Conservation (phyloP, 1,140 invertebrate species). For the Rhynchophorus ferrugineus region DNA sequence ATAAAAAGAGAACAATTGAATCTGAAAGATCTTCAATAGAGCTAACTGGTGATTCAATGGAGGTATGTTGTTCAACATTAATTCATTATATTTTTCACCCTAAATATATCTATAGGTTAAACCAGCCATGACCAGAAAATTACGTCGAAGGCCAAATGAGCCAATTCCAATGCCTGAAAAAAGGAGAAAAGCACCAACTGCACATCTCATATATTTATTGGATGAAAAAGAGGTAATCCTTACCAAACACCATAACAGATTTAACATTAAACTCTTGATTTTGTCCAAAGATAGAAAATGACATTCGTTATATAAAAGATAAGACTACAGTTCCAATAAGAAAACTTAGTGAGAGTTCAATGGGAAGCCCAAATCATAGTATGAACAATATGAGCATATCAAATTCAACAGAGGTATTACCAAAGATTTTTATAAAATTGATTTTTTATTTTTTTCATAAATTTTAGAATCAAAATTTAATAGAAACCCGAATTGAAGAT, state of each 20-base stretch:
- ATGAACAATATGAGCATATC: neutral
- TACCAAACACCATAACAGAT: too few species aligned
- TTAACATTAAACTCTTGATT: too few species aligned
- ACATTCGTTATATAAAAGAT: conserved; percentile 75
- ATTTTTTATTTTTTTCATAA: neutral
- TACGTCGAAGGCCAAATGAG: conserved; percentile 86
- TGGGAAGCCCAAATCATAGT: conserved; percentile 19
- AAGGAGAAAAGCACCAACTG: conserved; percentile 69
- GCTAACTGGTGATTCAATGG: conserved; percentile 78
- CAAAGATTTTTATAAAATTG: conserved; percentile 1
- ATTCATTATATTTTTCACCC: too few species aligned
- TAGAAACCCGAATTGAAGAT: conserved; percentile 85
- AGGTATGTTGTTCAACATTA: too few species aligned
- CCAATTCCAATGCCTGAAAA: conserved; percentile 81
- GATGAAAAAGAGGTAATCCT: conserved; percentile 78
- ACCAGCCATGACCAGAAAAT: conserved; percentile 55
- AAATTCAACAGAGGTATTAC: neutral
- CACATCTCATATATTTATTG: conserved; percentile 75
- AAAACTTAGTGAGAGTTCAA: conserved; percentile 39
- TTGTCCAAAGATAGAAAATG: conserved; percentile 58
- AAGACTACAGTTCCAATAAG: conserved; percentile 46
- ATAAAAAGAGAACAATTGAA: conserved; percentile 84
- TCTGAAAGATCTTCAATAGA: conserved; percentile 75
- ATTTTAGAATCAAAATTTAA: conserved; percentile 32
- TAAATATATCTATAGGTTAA: conserved; percentile 34